Evolutionary conservation across 1,140 invertebrate species (phyloP).

Genomic region (Ostrea edulis): DNA sequence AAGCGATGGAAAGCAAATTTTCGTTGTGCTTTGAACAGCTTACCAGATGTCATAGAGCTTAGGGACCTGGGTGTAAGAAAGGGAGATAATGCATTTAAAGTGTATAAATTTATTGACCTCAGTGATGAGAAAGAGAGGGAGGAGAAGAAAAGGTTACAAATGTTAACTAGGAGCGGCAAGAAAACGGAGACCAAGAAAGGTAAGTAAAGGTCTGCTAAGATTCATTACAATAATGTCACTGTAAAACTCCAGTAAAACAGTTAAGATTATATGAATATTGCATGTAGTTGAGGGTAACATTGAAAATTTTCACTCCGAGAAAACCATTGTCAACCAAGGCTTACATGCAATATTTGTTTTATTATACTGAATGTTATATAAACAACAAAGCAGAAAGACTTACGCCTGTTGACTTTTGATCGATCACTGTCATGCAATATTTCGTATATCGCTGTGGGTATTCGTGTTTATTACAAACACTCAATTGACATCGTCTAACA

Average conservation of each 20-base stretch:
- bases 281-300: no score
- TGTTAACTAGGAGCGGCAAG: slow-evolving; percentile 1
- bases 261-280: no score
- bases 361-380: no score
- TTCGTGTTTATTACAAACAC: no score
- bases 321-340: no score
- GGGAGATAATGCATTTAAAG: slow-evolving; percentile 72
- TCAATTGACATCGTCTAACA: no score
- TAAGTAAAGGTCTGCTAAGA: not conserved
- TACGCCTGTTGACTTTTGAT: no score
- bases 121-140: slow-evolving; percentile 42
- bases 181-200: slow-evolving; percentile 3
- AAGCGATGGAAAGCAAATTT: slow-evolving; percentile 76
- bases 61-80: slow-evolving; percentile 60
- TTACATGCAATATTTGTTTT: no score
- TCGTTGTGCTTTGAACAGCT: slow-evolving; percentile 73
- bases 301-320: no score
- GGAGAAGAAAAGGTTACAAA: slow-evolving; percentile 23
- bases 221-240: not conserved
- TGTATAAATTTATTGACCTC: slow-evolving; percentile 67
- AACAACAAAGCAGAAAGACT: no score
- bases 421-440: no score
- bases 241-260: not conserved
- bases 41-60: slow-evolving; percentile 70
- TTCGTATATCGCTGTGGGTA: no score